A percentile compares a stretch with the other conserved stretches of the same genome.
These are phyloP conservation scores for Drosophila watanabei DNA, from an alignment of 1,140 invertebrate species.

Conservation along the genomic window DNA sequence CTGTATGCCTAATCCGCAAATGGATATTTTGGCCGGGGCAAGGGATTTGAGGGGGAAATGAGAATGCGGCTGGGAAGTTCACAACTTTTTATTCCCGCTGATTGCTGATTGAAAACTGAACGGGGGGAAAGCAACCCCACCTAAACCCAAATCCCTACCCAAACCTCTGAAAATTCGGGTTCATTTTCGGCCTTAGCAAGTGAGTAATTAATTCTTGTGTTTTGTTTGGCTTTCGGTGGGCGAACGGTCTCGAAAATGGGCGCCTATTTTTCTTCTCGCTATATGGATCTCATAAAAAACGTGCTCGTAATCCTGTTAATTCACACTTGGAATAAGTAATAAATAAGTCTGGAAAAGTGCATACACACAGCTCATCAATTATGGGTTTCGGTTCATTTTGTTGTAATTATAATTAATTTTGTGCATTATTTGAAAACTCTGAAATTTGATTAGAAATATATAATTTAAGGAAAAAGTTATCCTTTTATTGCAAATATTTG, in stretches of 20 bases:
- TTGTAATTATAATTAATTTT: not conserved
- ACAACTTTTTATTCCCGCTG: conserved; percentile 46
- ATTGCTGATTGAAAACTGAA: conserved; percentile 48
- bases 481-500: no score
- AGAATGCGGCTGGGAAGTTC: conserved; percentile 19
- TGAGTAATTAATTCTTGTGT: conserved; percentile 51
- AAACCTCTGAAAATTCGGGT: conserved; percentile 5
- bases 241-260: not conserved
- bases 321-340: conserved; percentile 13
- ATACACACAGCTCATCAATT: not conserved
- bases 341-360: conserved; percentile 1
- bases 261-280: conserved; percentile 31
- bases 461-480: no score
- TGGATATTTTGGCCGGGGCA: conserved; percentile 70
- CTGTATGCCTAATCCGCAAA: conserved; percentile 80
- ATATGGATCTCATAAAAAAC: conserved; percentile 27
- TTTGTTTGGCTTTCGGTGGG: conserved; percentile 44
- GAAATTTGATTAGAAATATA: no score
- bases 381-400: not conserved
- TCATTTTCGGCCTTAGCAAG: conserved; percentile 37
- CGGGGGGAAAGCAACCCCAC: not conserved
- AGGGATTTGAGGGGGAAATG: conserved; percentile 6
- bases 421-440: not conserved
- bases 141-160: not conserved
- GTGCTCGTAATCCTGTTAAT: conserved; percentile 6